A percentile compares a stretch with the other conserved stretches of the same genome.
Conservation (phyloP, 2,797 vertebrate genomes). For the Silurus lanzhouensis region DNA sequence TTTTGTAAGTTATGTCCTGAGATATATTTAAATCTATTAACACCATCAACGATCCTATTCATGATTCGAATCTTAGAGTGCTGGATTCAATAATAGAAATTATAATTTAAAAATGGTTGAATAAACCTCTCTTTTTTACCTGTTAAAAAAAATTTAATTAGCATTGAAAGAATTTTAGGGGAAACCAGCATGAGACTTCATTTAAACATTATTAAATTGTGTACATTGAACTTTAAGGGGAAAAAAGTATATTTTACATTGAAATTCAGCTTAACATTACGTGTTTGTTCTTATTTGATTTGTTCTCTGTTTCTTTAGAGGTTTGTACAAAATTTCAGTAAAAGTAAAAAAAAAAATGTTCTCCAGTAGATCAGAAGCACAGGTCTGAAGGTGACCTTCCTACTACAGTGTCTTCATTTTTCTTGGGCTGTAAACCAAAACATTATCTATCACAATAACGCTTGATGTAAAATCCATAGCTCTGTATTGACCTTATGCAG, state of each 20-base stretch:
- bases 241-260: background rate
- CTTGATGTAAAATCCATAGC: background rate
- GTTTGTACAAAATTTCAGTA: background rate
- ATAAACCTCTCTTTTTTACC: too few species aligned
- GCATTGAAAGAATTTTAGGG: background rate
- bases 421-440: background rate
- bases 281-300: background rate
- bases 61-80: background rate
- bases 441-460: background rate
- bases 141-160: background rate
- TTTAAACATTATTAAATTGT: too few species aligned
- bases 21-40: background rate
- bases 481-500: background rate
- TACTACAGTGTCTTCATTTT: background rate
- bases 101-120: background rate
- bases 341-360: too few species aligned
- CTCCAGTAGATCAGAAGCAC: too few species aligned
- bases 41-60: too few species aligned
- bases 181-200: too few species aligned
- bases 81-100: background rate
- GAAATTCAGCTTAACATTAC: background rate
- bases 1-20: background rate
- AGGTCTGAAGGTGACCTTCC: too few species aligned
- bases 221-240: too few species aligned
- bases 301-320: background rate